Evolutionary conservation across 2,113 vertebrate species (phyloP), one percentile per base, ranked within the genome.

Genomic region (Scortum barcoo): DNA sequence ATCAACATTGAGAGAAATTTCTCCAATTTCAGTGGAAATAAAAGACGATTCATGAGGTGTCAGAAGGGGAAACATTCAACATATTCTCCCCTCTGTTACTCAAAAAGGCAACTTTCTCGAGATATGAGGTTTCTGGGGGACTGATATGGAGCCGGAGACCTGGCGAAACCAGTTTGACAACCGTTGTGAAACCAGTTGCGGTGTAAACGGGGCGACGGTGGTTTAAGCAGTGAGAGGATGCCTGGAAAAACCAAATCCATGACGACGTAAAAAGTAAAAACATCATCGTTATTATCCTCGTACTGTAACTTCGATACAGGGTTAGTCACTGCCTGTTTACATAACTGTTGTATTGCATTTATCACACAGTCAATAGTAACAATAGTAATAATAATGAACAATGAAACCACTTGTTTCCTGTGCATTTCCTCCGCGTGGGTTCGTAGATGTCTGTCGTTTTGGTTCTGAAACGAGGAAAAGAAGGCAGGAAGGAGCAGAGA

Each of bases 311-410:
- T 68, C 71, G 74, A 77, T 69, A 66, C 80, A 84, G 88, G 74
- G 68, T 83, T 78, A 68, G 80, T 83, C 75, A 50, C 81, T 65
- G 72, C 81, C 86, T 63, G 80, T 75, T 85, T 69, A 84, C 74
- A 81, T 36, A 76, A 78, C 65, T 65, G 72, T 70, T 83, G 87
- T 91, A 90, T 89, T 91, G 88, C 88, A 93, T 91, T 89, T 76
- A 87, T 91, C 88, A 93, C 88, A 86, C 87, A 86, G 83, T 62
- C 74, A 83, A 85, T 75, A 91, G 73, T 56, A 87, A 90, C 65
- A 90, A 89, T 68, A 90, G 63, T 74, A 77, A 84, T 24, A 81
- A 78, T 42, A 88, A 90, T 66, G 74, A 88, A 88, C 63, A 87
- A 85, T 65, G 80, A 81, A 78, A 80, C 66, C 60, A 71, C 62